Evolutionary conservation across 1,140 invertebrate genomes (phyloP), one percentile per base, ranked within the genome.

Genomic region (Drosophila parabipectinata): DNA sequence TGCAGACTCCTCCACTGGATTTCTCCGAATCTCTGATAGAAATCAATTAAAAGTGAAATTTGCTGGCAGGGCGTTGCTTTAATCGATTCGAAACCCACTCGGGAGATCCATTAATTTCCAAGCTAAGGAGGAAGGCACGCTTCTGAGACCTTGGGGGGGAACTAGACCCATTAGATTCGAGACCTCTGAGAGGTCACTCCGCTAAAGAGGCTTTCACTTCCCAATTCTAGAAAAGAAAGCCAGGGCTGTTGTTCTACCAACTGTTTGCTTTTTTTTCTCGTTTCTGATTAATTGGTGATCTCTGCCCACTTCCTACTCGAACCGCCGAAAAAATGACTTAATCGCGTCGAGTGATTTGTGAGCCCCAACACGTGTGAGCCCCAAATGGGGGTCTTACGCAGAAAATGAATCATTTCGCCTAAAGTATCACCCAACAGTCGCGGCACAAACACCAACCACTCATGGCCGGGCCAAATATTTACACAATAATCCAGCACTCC

Each of bases 21-120:
- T 71, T 71, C 34, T 72, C 32, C 15, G 57, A 72, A 44, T 15
- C 14, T 18, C 14, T 59, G 82, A 88, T 87, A 63, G 82, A 87
- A 82, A 87, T 88, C 82, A 82, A 87, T 87, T 87, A 87, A 87
- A 76, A 63, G 50, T 47, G 53, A 76, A 79, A 87, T 69, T 72
- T 37, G 12, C 18, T 10, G 4, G 12, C 21, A 30, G 51, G 73
- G 53, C 53, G 55, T 59, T 63, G 26, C 28, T 56, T 85, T 74
- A 77, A 81, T 64, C 67, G 72, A 85, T 64, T 51, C 26, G 26
- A 28, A 6, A 28, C 6, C 26, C 6, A 28, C 26, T 28, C 26
- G 5, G 6, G 1, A 58, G 50, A 76, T 64, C 72, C 78, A 87
- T 88, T 87, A 88, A 82, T 82, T 66, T 82, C 63, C 61, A 39